Base-by-base conservation (phyloP, 2,797 vertebrate genomes). In the Chelidonichthys spinosus region DNA sequence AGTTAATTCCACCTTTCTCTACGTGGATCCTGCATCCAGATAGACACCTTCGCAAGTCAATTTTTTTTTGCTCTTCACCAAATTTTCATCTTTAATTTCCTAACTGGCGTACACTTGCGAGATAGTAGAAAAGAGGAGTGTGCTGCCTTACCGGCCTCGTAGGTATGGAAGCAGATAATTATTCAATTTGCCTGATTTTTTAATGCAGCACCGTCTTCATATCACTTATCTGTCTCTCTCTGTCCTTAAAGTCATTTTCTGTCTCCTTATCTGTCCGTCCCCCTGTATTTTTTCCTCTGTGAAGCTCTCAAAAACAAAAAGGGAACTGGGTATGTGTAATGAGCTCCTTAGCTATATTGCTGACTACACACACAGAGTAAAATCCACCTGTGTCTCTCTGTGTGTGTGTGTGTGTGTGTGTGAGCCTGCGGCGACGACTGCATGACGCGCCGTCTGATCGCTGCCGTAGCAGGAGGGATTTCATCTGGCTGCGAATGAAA, bases 401-500 rank as follows among this genome's bases (percentile, higher is more conserved):
- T 49, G 71, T 50, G 39, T 39, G 52, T 3, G 50, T 11, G 18
- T 7, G 43, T 47, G 43, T 7, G 43, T 10, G 43, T 2, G 43
- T n/a, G 82, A 68, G 94, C 90, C 90, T 37, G 78, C 72, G 69
- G 90, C 79, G 35, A 85, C 39, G 68, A 85, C 91, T 87, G 77
- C 95, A 92, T 92, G 94, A 93, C 94, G 93, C 90, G 91, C 53
- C 81, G 80, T 87, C 78, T 89, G 84, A 93, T 85, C 80, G 90
- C 82, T 55, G 70, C 81, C 32, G 54, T 74, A 37, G 74, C 87
- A 69, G 81, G 60, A 80, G 87, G 83, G 84, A 87, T 91, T 91
- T 92, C 64, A 86, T 85, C 82, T 90, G 90, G 90, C 83, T 87
- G 65, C 69, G 80, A 90, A 91, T 90, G 82, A 90, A 91, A 90